These are phyloP conservation scores for Branchinecta sandiegonensis DNA, from an alignment of 2,888 invertebrate genomes.

Conservation along the genomic window DNA sequence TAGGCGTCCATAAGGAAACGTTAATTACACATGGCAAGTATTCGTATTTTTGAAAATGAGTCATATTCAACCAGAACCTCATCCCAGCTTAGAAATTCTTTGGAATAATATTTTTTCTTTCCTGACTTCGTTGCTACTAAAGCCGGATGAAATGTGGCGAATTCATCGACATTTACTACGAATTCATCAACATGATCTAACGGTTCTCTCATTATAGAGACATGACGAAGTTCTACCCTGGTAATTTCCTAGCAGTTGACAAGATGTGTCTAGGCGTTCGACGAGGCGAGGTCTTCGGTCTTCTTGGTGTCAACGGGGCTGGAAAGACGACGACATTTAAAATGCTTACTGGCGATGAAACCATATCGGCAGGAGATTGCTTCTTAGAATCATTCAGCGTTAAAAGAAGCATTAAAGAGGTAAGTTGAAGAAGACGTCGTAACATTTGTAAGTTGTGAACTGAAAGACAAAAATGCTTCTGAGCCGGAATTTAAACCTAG, in stretches of 20 bases:
- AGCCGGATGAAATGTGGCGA: no score
- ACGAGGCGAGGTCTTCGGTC: conserved; percentile 61
- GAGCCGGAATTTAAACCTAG: no score
- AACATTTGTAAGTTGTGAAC: no score
- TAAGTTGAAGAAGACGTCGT: background rate
- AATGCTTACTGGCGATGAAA: conserved; percentile 72
- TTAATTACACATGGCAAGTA: no score
- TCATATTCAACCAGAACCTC: no score
- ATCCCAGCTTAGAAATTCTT: no score
- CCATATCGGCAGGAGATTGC: conserved; percentile 52
- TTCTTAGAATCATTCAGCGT: conserved; percentile 44
- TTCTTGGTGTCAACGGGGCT: conserved; percentile 70
- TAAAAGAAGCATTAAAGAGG: conserved; percentile 31
- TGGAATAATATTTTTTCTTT: no score
- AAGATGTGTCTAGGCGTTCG: conserved; percentile 53
- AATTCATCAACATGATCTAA: background rate
- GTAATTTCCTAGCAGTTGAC: conserved; percentile 58
- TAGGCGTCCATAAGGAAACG: no score
- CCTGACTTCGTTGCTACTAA: no score
- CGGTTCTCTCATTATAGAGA: conserved; percentile 30
- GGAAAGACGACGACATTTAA: conserved; percentile 79
- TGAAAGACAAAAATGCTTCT: no score
- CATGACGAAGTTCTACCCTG: conserved; percentile 56
- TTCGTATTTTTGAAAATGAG: no score
- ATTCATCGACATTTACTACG: no score